phyloP scores from a whole-genome alignment of 2,113 vertebrate genomes.

The Tinamus guttatus region DNA sequence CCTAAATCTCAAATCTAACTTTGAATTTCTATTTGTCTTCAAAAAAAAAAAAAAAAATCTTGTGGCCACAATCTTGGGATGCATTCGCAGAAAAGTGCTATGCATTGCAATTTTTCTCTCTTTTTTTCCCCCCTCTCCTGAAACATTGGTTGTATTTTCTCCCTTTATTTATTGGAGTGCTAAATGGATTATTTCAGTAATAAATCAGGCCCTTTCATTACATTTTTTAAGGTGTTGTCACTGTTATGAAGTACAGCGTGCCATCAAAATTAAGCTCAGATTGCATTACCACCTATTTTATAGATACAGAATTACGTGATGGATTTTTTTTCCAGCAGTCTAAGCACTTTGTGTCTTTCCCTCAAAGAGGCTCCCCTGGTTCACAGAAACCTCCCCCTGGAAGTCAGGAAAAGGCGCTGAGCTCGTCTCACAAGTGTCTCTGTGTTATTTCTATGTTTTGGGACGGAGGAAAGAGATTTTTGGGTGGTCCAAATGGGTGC shows the following conservation, averaged over 20 bases:
- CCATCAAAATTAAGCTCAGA: constrained; percentile 75
- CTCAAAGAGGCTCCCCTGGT: neutral
- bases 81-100: constrained; percentile 39
- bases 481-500: neutral
- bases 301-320: constrained; percentile 67
- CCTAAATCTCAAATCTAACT: neutral
- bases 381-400: neutral
- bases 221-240: constrained; percentile 74
- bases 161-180: constrained; percentile 72
- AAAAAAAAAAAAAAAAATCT: neutral
- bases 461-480: neutral
- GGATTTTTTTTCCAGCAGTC: constrained; percentile 48
- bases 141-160: constrained; percentile 69
- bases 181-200: constrained; percentile 72
- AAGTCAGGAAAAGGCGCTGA: neutral
- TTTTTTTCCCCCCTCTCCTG: neutral
- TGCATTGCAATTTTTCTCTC: constrained; percentile 35
- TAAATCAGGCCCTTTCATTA: constrained; percentile 72
- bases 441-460: neutral
- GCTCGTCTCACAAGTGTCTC: neutral
- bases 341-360: constrained; percentile 52
- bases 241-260: constrained; percentile 71
- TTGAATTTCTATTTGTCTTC: constrained; percentile 2
- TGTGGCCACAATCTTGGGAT: neutral
- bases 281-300: constrained; percentile 71